phyloP scores from a whole-genome alignment of 2,113 vertebrate genomes.

The Ceyx cyanopectus region DNA sequence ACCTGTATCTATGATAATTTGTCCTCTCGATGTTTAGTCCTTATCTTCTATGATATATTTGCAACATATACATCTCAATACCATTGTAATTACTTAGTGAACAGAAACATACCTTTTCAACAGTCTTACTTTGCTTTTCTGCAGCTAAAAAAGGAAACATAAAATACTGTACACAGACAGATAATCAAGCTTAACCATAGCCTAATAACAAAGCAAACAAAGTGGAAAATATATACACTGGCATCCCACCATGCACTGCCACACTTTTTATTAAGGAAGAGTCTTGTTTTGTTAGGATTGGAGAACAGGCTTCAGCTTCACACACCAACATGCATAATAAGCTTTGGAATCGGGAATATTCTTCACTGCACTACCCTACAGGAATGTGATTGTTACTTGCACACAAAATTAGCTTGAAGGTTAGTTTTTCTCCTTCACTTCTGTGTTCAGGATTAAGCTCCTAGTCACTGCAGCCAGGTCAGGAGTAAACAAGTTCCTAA shows the following conservation, averaged over 20 bases:
- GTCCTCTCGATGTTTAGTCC: neutral
- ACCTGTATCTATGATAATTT: neutral
- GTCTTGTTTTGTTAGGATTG: neutral
- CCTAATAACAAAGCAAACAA: slow-evolving; percentile 27
- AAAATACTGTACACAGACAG: neutral
- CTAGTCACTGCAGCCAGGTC: neutral
- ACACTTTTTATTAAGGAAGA: neutral
- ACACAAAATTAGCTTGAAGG: neutral
- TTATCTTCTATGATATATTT: neutral
- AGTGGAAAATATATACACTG: neutral
- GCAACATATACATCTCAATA: neutral
- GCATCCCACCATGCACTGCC: neutral
- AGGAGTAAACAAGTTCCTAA: neutral
- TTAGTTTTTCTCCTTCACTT: neutral
- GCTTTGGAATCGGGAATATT: neutral
- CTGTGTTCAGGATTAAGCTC: neutral
- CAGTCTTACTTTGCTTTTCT: neutral
- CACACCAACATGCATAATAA: neutral
- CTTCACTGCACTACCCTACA: neutral
- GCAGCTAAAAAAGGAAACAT: neutral
- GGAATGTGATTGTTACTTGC: neutral
- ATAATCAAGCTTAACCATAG: slow-evolving; percentile 37
- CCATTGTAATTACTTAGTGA: neutral
- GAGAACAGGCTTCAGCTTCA: neutral
- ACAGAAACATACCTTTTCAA: neutral